Conservation (phyloP, 1,140 invertebrate species). For the Drosophila ficusphila region DNA sequence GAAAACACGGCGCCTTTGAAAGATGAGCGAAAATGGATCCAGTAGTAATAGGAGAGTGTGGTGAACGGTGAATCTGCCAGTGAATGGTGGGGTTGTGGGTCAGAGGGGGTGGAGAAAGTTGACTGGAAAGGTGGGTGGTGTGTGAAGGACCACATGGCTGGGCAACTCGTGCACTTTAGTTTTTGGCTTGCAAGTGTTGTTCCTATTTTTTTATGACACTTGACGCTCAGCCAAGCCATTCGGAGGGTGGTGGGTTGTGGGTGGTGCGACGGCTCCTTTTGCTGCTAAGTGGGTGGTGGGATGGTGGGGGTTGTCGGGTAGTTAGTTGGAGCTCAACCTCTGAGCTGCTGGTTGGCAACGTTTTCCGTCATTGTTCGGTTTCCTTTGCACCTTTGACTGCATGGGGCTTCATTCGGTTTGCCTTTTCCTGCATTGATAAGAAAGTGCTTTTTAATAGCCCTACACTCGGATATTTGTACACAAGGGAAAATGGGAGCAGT, state of each 20-base stretch:
- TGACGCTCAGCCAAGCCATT: conserved; percentile 69
- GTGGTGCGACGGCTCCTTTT: neutral
- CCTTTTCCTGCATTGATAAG: conserved; percentile 54
- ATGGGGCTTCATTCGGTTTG: conserved; percentile 62
- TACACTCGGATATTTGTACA: conserved; percentile 45
- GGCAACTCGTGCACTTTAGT: conserved; percentile 70
- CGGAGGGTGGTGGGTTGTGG: conserved; percentile 3
- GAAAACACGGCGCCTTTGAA: conserved; percentile 71
- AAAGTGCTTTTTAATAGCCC: conserved; percentile 75
- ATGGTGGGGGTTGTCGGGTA: neutral
- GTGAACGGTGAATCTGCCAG: neutral
- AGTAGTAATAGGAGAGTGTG: conserved; percentile 26
- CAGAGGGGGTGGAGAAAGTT: conserved; percentile 2
- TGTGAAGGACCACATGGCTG: conserved; percentile 38
- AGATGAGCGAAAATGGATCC: conserved; percentile 69
- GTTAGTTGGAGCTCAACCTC: neutral
- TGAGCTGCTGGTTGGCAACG: conserved; percentile 32
- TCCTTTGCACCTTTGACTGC: conserved; percentile 59
- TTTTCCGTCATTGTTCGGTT: conserved; percentile 44
- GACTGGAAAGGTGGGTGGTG: conserved; percentile 10
- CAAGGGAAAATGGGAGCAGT: neutral
- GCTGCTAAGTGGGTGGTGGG: neutral
- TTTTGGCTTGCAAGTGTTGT: conserved; percentile 79
- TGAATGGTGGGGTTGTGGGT: neutral
- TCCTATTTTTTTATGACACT: conserved; percentile 78